Conservation (phyloP, 2,797 vertebrate species). For the Eulemur coronatus region DNA sequence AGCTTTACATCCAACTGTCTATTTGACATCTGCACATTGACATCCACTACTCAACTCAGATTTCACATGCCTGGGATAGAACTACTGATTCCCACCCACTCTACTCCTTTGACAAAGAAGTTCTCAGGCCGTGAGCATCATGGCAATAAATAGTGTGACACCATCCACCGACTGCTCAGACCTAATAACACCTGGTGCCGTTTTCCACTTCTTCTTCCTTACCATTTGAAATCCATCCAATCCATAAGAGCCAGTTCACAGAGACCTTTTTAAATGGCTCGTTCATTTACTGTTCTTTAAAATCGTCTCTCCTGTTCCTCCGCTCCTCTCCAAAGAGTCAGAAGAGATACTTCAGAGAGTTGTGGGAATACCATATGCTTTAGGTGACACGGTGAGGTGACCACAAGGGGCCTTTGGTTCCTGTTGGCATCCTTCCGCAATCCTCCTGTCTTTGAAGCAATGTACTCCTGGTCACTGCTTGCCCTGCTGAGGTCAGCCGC, state of each 20-base stretch:
- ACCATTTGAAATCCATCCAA: not conserved
- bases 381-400: rapidly evolving
- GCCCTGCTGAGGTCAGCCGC: not conserved
- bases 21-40: not conserved
- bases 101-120: not conserved
- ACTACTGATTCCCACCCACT: not conserved
- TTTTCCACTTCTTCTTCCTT: not conserved
- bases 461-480: not conserved
- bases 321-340: not conserved
- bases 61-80: not conserved
- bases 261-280: not conserved
- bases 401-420: not conserved
- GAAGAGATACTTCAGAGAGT: not conserved
- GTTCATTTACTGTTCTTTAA: not conserved
- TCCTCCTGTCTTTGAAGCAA: not conserved
- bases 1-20: not conserved
- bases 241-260: not conserved
- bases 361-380: not conserved
- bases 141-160: rapidly evolving
- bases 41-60: not conserved
- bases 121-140: not conserved
- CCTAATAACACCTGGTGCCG: not conserved
- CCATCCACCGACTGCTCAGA: not conserved
- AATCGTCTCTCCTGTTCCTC: not conserved
- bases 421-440: not conserved